phyloP scores from a whole-genome alignment of 2,113 vertebrate genomes.

The Elephantulus edwardii region DNA sequence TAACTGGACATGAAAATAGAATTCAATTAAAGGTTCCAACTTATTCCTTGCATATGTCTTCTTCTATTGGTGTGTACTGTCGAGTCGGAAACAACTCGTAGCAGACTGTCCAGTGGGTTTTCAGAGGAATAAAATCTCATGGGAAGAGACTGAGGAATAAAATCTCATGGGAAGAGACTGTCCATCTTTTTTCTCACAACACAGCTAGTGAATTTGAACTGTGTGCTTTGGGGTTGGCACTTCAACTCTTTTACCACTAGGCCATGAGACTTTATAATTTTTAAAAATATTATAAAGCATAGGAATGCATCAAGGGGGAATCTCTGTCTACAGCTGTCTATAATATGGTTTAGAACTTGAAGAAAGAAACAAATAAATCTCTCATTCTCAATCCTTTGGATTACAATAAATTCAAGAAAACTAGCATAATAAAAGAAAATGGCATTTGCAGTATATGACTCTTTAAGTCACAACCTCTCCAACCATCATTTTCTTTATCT shows the following conservation, averaged over 20 bases:
- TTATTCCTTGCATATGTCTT: conserved; percentile 40
- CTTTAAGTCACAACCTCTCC: background rate
- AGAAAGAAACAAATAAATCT: background rate
- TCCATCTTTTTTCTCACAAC: too few species aligned
- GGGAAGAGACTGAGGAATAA: too few species aligned
- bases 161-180: too few species aligned
- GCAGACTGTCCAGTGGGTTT: too few species aligned
- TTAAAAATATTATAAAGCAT: conserved; percentile 47
- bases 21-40: conserved; percentile 47
- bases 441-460: background rate
- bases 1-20: conserved; percentile 54
- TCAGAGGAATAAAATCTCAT: too few species aligned
- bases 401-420: conserved; percentile 34
- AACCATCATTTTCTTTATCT: conserved; percentile 1
- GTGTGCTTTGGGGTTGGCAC: too few species aligned
- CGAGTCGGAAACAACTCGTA: too few species aligned
- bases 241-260: too few species aligned
- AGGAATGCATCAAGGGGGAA: background rate
- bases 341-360: background rate
- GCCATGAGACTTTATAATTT: conserved; percentile 25
- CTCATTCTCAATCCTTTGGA: background rate
- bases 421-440: background rate
- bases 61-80: too few species aligned
- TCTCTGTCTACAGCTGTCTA: background rate
- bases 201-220: too few species aligned